These are phyloP conservation scores for Machimus rusticus DNA, from an alignment of 2,888 invertebrate genomes.

Conservation along the genomic window DNA sequence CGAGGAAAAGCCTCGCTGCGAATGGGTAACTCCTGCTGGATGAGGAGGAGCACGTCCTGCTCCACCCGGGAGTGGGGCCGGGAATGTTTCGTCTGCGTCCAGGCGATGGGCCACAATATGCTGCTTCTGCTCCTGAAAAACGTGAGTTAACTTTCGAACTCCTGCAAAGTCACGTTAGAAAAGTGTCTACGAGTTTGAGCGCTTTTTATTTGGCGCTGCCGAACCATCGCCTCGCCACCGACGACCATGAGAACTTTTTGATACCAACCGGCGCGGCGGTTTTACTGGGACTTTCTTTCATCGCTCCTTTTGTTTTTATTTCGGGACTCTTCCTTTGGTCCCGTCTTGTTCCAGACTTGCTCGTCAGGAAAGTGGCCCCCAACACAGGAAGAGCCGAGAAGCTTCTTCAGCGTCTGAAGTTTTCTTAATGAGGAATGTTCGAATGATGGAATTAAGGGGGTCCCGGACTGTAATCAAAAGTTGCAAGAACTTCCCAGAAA, in stretches of 20 bases:
- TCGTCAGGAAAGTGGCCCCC: neutral
- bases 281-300: neutral
- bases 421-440: conserved; percentile 41
- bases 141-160: conserved; percentile 40
- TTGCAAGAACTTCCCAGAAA: conserved; percentile 24
- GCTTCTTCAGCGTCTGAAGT: conserved; percentile 15
- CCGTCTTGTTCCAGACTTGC: neutral
- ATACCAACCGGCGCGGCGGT: neutral
- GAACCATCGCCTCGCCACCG: neutral
- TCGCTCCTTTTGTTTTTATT: neutral
- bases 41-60: neutral
- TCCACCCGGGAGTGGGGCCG: neutral
- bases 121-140: conserved; percentile 34
- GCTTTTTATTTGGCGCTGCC: conserved; percentile 36
- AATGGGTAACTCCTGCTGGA: neutral
- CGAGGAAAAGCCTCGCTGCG: neutral
- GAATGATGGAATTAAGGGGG: conserved; percentile 37
- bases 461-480: conserved; percentile 34
- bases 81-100: neutral
- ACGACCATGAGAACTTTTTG: neutral
- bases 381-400: conserved; percentile 5
- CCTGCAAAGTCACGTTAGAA: conserved; percentile 42
- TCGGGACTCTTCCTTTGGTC: neutral
- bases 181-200: conserved; percentile 38
- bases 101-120: conserved; percentile 39